phyloP scores from a whole-genome alignment of 2,888 invertebrate species.

The Coelinius sp. region DNA sequence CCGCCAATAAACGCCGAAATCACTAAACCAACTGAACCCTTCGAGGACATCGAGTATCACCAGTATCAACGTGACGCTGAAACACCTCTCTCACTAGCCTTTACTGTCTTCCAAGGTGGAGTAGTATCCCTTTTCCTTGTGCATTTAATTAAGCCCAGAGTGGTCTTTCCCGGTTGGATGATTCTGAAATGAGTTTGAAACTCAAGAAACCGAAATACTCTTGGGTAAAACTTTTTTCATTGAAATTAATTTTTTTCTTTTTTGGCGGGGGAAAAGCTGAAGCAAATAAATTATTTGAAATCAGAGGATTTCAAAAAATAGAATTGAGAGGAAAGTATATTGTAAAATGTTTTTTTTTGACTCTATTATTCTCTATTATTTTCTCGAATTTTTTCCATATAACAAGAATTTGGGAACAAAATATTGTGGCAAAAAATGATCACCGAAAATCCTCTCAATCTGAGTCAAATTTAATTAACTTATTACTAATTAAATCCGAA shows the following conservation, averaged over 20 bases:
- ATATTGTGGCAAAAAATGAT: too few relatives aligned
- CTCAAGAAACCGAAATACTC: constrained; percentile 18
- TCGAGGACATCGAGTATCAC: constrained; percentile 13
- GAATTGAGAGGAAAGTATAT: too few relatives aligned
- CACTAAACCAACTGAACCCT: constrained; percentile 65
- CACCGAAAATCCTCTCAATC: too few relatives aligned
- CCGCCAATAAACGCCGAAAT: constrained; percentile 67
- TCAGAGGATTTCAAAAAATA: too few relatives aligned
- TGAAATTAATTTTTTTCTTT: constrained; percentile 18
- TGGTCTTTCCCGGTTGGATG: constrained; percentile 51
- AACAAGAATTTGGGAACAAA: too few relatives aligned
- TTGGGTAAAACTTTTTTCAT: constrained; percentile 34
- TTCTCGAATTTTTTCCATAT: too few relatives aligned
- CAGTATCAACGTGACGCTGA: neutral
- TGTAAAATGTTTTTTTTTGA: too few relatives aligned
- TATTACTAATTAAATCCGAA: too few relatives aligned
- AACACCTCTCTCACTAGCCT: neutral
- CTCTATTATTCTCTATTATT: too few relatives aligned
- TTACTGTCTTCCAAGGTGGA: constrained; percentile 21
- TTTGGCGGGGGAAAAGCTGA: too few relatives aligned
- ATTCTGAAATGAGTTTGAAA: constrained; percentile 53
- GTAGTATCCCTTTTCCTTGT: constrained; percentile 31
- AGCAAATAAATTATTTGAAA: too few relatives aligned
- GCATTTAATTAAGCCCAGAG: constrained; percentile 65
- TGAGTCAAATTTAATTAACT: too few relatives aligned